Evolutionary conservation across 2,888 invertebrate genomes (phyloP).

Genomic region (Pedicia rivosa): DNA sequence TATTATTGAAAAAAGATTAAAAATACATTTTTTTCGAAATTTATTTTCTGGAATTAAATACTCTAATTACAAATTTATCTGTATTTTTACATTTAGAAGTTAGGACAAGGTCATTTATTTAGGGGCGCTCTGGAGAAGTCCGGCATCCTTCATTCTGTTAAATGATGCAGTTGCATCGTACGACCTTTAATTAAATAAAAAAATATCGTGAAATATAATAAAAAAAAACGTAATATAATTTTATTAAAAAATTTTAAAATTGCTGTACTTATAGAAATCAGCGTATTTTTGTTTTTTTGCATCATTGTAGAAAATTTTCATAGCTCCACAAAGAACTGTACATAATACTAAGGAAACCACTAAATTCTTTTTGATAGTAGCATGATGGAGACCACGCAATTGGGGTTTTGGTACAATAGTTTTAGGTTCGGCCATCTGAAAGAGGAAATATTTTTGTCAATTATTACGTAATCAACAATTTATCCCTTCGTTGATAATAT

Average conservation of each 20-base stretch:
- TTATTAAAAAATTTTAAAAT: neutral
- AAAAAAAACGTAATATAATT: neutral
- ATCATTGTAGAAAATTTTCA: constrained; percentile 35
- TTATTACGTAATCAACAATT: too few species aligned
- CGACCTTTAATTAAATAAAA: constrained; percentile 16
- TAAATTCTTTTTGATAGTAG: constrained; percentile 43
- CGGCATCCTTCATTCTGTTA: constrained; percentile 28
- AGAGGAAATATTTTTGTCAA: too few species aligned
- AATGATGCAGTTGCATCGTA: constrained; percentile 30
- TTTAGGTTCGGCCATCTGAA: too few species aligned
- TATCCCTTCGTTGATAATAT: too few species aligned
- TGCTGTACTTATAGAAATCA: constrained; percentile 55
- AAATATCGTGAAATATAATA: neutral
- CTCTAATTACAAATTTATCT: too few species aligned
- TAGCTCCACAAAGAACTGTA: constrained; percentile 26
- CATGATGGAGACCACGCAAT: constrained; percentile 49
- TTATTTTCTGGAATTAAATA: constrained; percentile 3
- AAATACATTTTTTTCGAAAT: neutral
- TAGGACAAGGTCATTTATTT: neutral
- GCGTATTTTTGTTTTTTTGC: constrained; percentile 43
- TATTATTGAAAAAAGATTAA: constrained; percentile 1
- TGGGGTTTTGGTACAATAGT: constrained; percentile 43
- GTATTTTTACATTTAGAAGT: neutral
- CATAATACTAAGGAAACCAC: constrained; percentile 31
- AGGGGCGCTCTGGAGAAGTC: constrained; percentile 17